Percentiles rank a stretch among this genome's conserved stretches.
phyloP scores from a whole-genome alignment of 2,888 invertebrate species.

The Omphaloscelis lunosa region DNA sequence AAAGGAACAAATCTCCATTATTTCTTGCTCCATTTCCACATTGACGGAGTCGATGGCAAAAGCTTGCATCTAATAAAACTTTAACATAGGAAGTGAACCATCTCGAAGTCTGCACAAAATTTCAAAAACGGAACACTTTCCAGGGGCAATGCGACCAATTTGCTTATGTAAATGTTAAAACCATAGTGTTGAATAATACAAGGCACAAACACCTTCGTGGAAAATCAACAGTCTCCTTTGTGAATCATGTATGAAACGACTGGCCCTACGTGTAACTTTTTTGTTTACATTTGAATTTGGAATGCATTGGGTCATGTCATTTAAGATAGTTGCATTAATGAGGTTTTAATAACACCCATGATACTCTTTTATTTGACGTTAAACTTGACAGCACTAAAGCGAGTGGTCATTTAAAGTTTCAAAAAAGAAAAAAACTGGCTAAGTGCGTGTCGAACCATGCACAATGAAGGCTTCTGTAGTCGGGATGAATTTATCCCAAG shows the following conservation, averaged over 20 bases:
- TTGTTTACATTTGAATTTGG: slow-evolving; percentile 59
- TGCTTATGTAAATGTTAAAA: slow-evolving; percentile 76
- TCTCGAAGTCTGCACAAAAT: slow-evolving; percentile 39
- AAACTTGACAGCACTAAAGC: background rate
- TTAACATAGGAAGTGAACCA: slow-evolving; percentile 40
- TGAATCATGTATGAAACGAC: slow-evolving; percentile 77
- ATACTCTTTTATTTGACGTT: background rate
- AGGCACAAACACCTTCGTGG: slow-evolving; percentile 67
- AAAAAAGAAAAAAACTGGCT: background rate
- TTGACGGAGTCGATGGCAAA: slow-evolving; percentile 26
- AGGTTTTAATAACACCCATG: slow-evolving; percentile 11
- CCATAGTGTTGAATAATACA: slow-evolving; percentile 76
- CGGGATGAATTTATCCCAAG: no score
- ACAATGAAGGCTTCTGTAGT: no score
- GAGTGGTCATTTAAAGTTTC: background rate
- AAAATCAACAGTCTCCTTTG: slow-evolving; percentile 75
- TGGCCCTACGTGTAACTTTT: slow-evolving; percentile 68
- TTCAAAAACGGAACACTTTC: slow-evolving; percentile 44
- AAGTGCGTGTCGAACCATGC: no score
- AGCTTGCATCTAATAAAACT: slow-evolving; percentile 57
- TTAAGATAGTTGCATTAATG: slow-evolving; percentile 24
- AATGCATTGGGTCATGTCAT: slow-evolving; percentile 5
- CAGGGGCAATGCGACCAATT: slow-evolving; percentile 73
- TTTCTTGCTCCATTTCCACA: slow-evolving; percentile 37
- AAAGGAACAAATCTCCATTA: slow-evolving; percentile 57